These are phyloP conservation scores for Drosophila longiperda DNA, from an alignment of 2,888 invertebrate genomes.

Conservation along the genomic window DNA sequence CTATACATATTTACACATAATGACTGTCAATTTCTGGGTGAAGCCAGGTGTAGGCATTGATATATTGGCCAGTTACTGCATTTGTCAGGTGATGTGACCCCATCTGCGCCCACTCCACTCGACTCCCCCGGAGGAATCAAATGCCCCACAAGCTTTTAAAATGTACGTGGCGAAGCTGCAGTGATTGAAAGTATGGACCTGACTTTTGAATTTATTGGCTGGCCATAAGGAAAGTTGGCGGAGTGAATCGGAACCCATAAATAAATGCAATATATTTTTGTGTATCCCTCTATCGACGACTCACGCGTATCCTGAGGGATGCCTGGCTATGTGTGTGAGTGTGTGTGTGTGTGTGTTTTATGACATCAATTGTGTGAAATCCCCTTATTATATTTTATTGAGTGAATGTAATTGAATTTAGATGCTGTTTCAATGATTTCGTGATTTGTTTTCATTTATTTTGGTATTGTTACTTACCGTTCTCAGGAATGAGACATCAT, in stretches of 20 bases:
- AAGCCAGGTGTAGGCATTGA: conserved; percentile 76
- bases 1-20: conserved; percentile 64
- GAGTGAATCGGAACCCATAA: conserved; percentile 42
- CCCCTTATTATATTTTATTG: conserved; percentile 77
- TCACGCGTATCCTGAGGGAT: background rate
- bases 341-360: conserved; percentile 61
- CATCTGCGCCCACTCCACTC: conserved; percentile 28
- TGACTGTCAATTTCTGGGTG: conserved; percentile 72
- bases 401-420: conserved; percentile 82
- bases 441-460: background rate
- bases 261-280: conserved; percentile 50
- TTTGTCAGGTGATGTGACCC: conserved; percentile 70
- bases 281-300: conserved; percentile 26
- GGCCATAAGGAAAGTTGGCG: conserved; percentile 74
- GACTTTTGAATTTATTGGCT: conserved; percentile 74
- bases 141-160: conserved; percentile 54
- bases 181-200: conserved; percentile 76
- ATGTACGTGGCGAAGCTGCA: conserved; percentile 34
- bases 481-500: conserved; percentile 99
- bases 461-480: conserved; percentile 90
- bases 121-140: conserved; percentile 26
- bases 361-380: conserved; percentile 77
- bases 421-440: conserved; percentile 62
- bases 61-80: conserved; percentile 59
- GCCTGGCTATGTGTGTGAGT: conserved; percentile 6